Evolutionary conservation across 37 sponge, comb jelly and placozoan species (phyloP).

Genomic region (Ephydatia muelleri): DNA sequence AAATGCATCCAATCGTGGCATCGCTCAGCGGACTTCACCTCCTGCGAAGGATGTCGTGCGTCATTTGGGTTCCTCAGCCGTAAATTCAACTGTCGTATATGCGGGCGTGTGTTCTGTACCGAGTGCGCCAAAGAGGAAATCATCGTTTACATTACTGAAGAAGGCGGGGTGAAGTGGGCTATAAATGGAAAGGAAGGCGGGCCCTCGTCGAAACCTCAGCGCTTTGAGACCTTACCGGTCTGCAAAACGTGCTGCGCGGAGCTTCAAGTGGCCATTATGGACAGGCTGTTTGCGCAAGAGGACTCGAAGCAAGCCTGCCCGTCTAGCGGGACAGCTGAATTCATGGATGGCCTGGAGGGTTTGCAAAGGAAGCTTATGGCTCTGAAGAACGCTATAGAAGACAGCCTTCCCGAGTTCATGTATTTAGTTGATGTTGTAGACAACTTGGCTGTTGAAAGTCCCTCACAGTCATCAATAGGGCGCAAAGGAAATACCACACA

Average conservation of each 20-base stretch:
- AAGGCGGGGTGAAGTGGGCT: conserved; percentile 35
- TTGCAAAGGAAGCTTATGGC: conserved; percentile 25
- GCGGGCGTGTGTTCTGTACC: conserved; percentile 68
- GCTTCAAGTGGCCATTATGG: conserved; percentile 14
- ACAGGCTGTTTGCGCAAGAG: not conserved
- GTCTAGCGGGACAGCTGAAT: not conserved
- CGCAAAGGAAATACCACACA: not conserved
- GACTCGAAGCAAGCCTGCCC: not conserved
- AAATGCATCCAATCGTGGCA: conserved; percentile 43
- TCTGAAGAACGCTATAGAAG: conserved; percentile 29
- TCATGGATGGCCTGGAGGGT: conserved; percentile 24
- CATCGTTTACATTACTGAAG: conserved; percentile 32
- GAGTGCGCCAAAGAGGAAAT: conserved; percentile 44
- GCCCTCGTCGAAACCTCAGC: not conserved
- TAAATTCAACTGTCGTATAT: conserved; percentile 67
- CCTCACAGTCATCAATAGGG: not conserved
- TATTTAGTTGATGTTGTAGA: conserved; percentile 24
- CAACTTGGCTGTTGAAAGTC: conserved; percentile 7
- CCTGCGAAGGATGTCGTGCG: conserved; percentile 14
- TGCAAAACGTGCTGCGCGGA: conserved; percentile 33
- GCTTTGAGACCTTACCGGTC: conserved; percentile 3
- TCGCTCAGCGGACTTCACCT: not conserved
- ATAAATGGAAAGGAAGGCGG: conserved; percentile 54
- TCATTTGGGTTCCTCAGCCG: conserved; percentile 4
- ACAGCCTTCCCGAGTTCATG: conserved; percentile 28